These are phyloP conservation scores for Portunus trituberculatus DNA, from an alignment of 1,140 invertebrate species.

Conservation along the genomic window DNA sequence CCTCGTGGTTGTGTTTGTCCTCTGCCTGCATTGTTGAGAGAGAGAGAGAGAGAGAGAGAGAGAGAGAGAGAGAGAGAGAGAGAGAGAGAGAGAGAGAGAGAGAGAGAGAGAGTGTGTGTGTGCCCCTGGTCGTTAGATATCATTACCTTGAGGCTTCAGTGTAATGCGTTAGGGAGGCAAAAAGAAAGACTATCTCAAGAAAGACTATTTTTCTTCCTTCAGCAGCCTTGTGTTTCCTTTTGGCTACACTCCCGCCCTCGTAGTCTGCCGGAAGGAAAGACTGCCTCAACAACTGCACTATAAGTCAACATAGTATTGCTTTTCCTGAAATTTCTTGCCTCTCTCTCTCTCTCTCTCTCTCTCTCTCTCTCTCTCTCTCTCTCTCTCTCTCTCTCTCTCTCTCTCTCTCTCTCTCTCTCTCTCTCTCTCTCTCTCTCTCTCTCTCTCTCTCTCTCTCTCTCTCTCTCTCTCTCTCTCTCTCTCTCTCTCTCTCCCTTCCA, in stretches of 20 bases:
- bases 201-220: too few relatives aligned
- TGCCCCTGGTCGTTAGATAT: too few relatives aligned
- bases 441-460: background rate
- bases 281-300: background rate
- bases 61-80: too few relatives aligned
- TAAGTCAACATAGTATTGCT: background rate
- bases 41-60: too few relatives aligned
- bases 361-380: background rate
- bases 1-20: too few relatives aligned
- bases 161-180: too few relatives aligned
- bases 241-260: background rate
- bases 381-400: background rate
- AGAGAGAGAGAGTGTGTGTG: too few relatives aligned
- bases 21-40: too few relatives aligned
- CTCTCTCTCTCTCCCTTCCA: background rate
- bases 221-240: background rate
- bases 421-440: background rate
- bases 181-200: too few relatives aligned
- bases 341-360: background rate
- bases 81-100: too few relatives aligned
- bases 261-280: too few relatives aligned
- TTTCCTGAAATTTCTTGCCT: background rate
- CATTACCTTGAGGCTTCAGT: too few relatives aligned
- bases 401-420: background rate
- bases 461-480: background rate